phyloP scores from a whole-genome alignment of 2,888 invertebrate genomes.

The Stenotaenia linearis region DNA sequence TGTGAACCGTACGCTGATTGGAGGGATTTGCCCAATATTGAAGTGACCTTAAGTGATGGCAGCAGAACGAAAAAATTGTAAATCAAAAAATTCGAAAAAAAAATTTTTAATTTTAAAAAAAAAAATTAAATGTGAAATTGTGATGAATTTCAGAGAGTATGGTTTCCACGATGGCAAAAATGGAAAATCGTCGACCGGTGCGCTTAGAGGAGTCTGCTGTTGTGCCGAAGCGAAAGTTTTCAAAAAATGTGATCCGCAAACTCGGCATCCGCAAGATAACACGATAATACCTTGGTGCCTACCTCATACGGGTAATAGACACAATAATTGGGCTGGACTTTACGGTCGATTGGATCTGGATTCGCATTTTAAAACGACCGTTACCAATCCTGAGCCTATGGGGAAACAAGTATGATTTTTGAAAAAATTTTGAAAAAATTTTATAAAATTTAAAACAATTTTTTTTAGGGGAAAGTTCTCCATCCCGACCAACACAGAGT shows the following conservation, averaged over 20 bases:
- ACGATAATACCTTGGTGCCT: slow-evolving; percentile 84
- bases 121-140: not conserved
- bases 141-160: slow-evolving; percentile 50
- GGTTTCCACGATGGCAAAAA: slow-evolving; percentile 54
- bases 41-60: slow-evolving; percentile 64
- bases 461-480: slow-evolving; percentile 62
- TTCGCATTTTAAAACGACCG: slow-evolving; percentile 77
- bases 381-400: slow-evolving; percentile 80
- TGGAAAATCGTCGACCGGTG: slow-evolving; percentile 51
- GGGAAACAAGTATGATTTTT: slow-evolving; percentile 62
- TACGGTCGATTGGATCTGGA: slow-evolving; percentile 76
- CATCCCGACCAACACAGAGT: slow-evolving; percentile 74
- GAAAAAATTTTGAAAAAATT: not conserved
- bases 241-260: slow-evolving; percentile 59
- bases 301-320: slow-evolving; percentile 77
- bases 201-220: slow-evolving; percentile 67
- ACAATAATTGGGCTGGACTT: slow-evolving; percentile 80
- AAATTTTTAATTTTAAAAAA: not conserved
- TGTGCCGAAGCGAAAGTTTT: slow-evolving; percentile 55
- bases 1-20: slow-evolving; percentile 71
- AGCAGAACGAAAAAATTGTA: slow-evolving; percentile 58
- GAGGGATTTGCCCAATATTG: slow-evolving; percentile 76
- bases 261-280: slow-evolving; percentile 62
- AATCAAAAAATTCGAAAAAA: too few species aligned
- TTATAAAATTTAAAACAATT: not conserved